phyloP scores from a whole-genome alignment of 2,888 invertebrate species.

The Eugnorisma glareosa region DNA sequence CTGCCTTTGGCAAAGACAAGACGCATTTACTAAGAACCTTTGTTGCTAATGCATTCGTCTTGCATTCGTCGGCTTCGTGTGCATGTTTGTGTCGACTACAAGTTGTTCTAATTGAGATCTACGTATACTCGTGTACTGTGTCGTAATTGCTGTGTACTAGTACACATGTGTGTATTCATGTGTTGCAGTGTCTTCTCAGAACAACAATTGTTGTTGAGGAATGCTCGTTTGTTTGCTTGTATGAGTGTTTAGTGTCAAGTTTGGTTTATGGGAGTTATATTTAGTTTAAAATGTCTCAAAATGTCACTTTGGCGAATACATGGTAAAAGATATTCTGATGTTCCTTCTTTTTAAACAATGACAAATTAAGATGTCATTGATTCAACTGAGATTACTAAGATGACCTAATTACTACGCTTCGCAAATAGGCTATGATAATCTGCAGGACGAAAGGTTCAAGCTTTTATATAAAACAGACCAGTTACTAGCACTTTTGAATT shows the following conservation, averaged over 20 bases:
- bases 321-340: neutral
- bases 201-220: conserved; percentile 16
- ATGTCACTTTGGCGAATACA: neutral
- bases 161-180: conserved; percentile 25
- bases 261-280: neutral
- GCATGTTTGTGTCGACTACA: conserved; percentile 47
- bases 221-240: conserved; percentile 3
- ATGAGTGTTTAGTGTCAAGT: neutral
- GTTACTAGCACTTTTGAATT: neutral
- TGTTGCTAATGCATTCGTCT: conserved; percentile 56
- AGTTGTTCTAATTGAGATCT: conserved; percentile 57
- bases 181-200: conserved; percentile 16
- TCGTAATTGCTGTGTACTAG: conserved; percentile 25
- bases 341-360: too few species aligned
- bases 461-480: neutral
- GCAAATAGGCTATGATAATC: neutral
- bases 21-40: conserved; percentile 33
- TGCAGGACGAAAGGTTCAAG: neutral
- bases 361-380: too few species aligned
- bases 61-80: conserved; percentile 17
- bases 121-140: conserved; percentile 38
- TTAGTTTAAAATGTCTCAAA: neutral
- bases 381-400: neutral
- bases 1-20: conserved; percentile 31
- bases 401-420: too few species aligned